Base-by-base conservation (phyloP, 2,888 invertebrate genomes). In the Horisme vitalbata region DNA sequence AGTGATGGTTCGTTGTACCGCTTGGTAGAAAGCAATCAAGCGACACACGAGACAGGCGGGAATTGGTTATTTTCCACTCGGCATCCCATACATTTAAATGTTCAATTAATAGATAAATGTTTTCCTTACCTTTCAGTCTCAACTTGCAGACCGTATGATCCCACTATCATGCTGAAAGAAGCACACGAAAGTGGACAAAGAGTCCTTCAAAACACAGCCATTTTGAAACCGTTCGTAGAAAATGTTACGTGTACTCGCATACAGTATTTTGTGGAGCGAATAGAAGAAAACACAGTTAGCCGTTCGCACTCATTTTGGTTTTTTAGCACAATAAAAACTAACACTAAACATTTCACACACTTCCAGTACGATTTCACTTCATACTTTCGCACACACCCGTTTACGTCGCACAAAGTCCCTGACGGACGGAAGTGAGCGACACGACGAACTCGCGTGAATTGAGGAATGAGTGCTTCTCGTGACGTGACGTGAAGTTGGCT, bases 191-290 rank as follows among this genome's bases (percentile, higher is more conserved):
- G 85, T 83, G 92, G 87, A 90, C 90, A 92, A 92, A 92, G 91
- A 88, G 90, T 91, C 91, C 91, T 91, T 92, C 92, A 93, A 92
- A 91, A 91, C 90, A 91, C 93, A 92, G 93, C 93, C 93, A 93
- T 93, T 92, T 93, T 93, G 93, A 90, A 91, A 89, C 87, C 69
- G 87, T 87, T 76, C 80, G 77, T 83, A 50, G 68, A 80, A 56
- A 87, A 86, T 86, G 88, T 87, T 89, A 87, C 86, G 84, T 88
- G 84, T 83, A 80, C 78, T 62, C 74, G 61, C 59, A 69, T 77
- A 71, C 67, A 75, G 70, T 76, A 79, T 81, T 78, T 74, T 65
- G 52, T 57, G 52, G 60, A 55, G 63, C 63, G 63, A 71, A 65
- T 48, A 59, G 63, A 67, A 67, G 62, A 56, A 68, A 70, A 70